Conservation (phyloP, 2,113 vertebrate species). For the Pavo muticus region DNA sequence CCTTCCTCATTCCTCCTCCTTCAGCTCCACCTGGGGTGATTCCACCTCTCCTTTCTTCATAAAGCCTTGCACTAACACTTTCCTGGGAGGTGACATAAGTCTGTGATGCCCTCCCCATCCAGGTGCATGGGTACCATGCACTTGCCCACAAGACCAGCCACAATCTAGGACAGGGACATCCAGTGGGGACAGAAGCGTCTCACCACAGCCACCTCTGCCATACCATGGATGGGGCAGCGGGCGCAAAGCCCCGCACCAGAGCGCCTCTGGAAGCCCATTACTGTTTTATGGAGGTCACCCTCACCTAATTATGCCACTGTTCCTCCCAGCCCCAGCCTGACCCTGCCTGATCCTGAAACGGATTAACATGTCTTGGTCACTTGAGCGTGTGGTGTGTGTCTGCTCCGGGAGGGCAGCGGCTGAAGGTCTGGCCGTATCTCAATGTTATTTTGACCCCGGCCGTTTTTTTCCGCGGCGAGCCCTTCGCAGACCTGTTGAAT, state of each 20-base stretch:
- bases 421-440: conserved; percentile 78
- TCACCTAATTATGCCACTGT: conserved; percentile 60
- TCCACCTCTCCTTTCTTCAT: neutral
- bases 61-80: rapidly evolving
- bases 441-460: conserved; percentile 83
- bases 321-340: conserved; percentile 49
- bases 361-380: conserved; percentile 49
- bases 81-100: rapidly evolving
- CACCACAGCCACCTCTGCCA: neutral
- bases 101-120: rapidly evolving
- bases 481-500: conserved; percentile 86
- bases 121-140: rapidly evolving
- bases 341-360: conserved; percentile 33
- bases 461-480: conserved; percentile 69
- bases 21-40: neutral
- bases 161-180: rapidly evolving
- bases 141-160: rapidly evolving
- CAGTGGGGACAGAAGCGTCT: neutral
- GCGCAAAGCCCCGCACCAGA: neutral
- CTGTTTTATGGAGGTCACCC: conserved; percentile 64
- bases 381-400: conserved; percentile 19
- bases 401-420: conserved; percentile 69
- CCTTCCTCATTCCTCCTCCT: neutral
- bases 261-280: conserved; percentile 12
- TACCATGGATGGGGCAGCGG: rapidly evolving